Conservation (phyloP, 2,113 vertebrate genomes). For the Callospermophilus lateralis region DNA sequence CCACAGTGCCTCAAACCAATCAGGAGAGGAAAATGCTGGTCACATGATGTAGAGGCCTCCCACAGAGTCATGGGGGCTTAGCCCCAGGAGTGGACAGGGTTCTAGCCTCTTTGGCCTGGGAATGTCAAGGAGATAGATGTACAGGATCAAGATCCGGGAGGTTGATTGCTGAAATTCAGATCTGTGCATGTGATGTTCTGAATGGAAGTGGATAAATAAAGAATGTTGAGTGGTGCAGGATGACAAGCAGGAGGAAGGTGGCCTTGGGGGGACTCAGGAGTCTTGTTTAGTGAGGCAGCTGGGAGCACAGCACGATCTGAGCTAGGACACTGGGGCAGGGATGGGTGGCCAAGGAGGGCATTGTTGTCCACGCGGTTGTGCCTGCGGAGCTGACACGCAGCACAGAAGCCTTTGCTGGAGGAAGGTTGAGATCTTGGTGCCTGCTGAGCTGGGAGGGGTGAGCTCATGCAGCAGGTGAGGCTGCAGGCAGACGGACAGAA, state of each 20-base stretch:
- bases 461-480: background rate
- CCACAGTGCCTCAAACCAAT: too few species aligned
- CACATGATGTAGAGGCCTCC: too few species aligned
- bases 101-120: background rate
- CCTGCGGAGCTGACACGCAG: too few species aligned
- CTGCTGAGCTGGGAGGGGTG: background rate
- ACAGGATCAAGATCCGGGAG: background rate
- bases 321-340: background rate
- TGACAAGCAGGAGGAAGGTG: background rate
- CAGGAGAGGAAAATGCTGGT: too few species aligned
- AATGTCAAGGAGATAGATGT: background rate
- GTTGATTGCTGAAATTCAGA: background rate
- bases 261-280: rapidly evolving
- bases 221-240: background rate
- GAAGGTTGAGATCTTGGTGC: background rate
- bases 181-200: too few species aligned
- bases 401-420: background rate
- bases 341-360: background rate
- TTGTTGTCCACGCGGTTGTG: background rate
- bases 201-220: too few species aligned
- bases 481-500: background rate
- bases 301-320: background rate
- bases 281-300: background rate
- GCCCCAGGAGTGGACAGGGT: background rate
- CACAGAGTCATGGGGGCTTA: too few species aligned